Evolutionary conservation across 2,888 invertebrate genomes (phyloP).

Genomic region (Zygothrica quintamaculata): DNA sequence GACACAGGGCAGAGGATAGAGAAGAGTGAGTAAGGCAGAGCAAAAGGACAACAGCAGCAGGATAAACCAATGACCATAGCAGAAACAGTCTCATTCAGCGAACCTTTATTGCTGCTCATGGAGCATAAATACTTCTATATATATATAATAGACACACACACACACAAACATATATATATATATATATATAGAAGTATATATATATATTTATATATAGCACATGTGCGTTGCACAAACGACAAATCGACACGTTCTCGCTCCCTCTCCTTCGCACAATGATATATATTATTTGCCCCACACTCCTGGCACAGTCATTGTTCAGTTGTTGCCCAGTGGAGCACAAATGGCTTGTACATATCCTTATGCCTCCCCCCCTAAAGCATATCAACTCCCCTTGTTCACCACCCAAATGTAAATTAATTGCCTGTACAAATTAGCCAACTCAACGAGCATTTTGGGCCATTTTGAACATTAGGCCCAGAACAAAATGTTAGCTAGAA

Average conservation of each 20-base stretch:
- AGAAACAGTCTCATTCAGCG: conserved; percentile 8
- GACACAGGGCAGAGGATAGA: no score
- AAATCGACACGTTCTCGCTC: conserved; percentile 14
- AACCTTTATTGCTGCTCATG: conserved; percentile 33
- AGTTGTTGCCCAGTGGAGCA: conserved; percentile 33
- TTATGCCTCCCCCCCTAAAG: neutral
- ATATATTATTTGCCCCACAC: no score
- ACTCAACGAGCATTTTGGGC: conserved; percentile 39
- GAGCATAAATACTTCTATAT: conserved; percentile 42
- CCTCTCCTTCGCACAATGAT: neutral
- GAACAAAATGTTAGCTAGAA: conserved; percentile 38
- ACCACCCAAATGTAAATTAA: conserved; percentile 66
- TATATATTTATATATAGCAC: conserved; percentile 10
- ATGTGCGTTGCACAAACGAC: conserved; percentile 36
- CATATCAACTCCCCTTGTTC: neutral
- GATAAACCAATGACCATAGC: neutral
- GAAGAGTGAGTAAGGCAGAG: no score
- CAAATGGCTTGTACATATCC: conserved; percentile 53
- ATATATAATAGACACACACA: conserved; percentile 41
- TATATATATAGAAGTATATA: no score
- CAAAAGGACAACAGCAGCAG: conserved; percentile 1
- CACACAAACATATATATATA: neutral
- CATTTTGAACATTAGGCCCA: conserved; percentile 49
- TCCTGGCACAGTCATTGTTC: no score
- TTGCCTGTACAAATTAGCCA: conserved; percentile 71